Evolutionary conservation across 2,888 invertebrate genomes (phyloP).

Genomic region (Agrypnus murinus): DNA sequence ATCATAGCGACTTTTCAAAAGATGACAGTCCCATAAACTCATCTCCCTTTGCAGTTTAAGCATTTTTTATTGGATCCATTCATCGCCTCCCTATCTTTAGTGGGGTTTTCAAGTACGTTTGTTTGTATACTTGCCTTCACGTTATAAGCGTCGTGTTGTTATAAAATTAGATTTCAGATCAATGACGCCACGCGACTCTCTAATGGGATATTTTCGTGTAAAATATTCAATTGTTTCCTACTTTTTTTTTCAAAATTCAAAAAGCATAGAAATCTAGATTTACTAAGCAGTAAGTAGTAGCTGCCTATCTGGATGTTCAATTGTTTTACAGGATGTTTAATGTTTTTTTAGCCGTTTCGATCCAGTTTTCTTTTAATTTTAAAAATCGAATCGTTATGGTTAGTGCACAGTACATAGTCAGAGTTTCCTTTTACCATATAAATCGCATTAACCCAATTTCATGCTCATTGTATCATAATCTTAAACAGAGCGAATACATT

Average conservation of each 20-base stretch:
- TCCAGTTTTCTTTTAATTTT: no score
- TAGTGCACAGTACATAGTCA: background rate
- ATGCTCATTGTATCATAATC: slow-evolving; percentile 36
- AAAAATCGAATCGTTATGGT: slow-evolving; percentile 16
- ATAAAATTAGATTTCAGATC: slow-evolving; percentile 12
- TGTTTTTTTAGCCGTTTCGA: no score
- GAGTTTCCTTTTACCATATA: slow-evolving; percentile 16
- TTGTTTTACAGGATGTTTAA: no score
- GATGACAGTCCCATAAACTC: background rate
- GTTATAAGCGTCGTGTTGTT: background rate
- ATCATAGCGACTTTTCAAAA: background rate
- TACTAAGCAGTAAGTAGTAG: no score
- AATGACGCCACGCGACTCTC: slow-evolving; percentile 9
- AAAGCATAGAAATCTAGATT: no score
- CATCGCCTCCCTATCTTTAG: background rate
- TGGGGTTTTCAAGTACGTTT: background rate
- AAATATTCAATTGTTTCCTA: background rate
- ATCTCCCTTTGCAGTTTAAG: background rate
- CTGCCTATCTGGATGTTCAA: no score
- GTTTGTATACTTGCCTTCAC: slow-evolving; percentile 1
- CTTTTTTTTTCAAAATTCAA: no score
- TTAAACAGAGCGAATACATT: slow-evolving; percentile 42
- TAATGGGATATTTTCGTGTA: slow-evolving; percentile 14
- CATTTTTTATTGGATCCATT: background rate
- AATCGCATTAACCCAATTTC: slow-evolving; percentile 31